Base-by-base conservation (phyloP, 2,888 invertebrate genomes). In the Catocala nupta region DNA sequence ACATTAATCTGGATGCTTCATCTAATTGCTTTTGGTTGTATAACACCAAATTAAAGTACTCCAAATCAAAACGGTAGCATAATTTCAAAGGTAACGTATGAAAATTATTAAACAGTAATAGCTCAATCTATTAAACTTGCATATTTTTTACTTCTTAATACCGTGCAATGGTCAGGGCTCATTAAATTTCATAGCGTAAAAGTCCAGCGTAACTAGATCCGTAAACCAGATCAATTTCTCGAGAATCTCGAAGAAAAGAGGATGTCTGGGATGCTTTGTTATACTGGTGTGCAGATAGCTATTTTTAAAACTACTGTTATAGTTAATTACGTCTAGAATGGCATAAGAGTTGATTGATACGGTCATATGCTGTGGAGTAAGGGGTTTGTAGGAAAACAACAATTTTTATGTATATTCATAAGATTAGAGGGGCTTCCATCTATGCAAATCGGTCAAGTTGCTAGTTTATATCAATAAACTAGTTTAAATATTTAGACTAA, bases 121-220 rank as follows among this genome's bases (percentile, higher is more conserved):
- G 62, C 77, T 83, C 82, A 80, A 77, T 76, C 65, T 77, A 83
- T 81, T 77, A 70, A 78, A 83, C 83, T 80, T 78, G 65, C 55
- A 49, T 55, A 55, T 69, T 83, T 86, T 82, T 79, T 80, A 51
- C 63, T 1, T 63, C 66, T 60, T 50, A 66, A 58, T 77, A 77
- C 75, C 67, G 72, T 72, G 72, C 72, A 71, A 59, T 77, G 77
- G 84, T 84, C 79, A 86, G 78, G 85, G 83, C 77, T 82, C 84
- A 84, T 83, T 83, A 80, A 82, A 69, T 82, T 79, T 75, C 82
- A 80, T 76, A 76, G 80, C 80, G 75, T 62, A 67, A 56, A 44
- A 45, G n/a, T 58, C 87, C 82, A 85, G 12, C 63, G 9, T 59
- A 69, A 3, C 33, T 4, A 73, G 85, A 80, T 39, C 80, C 55